These are phyloP conservation scores for Tapirus indicus DNA, from an alignment of 2,797 vertebrate species.

Conservation along the genomic window DNA sequence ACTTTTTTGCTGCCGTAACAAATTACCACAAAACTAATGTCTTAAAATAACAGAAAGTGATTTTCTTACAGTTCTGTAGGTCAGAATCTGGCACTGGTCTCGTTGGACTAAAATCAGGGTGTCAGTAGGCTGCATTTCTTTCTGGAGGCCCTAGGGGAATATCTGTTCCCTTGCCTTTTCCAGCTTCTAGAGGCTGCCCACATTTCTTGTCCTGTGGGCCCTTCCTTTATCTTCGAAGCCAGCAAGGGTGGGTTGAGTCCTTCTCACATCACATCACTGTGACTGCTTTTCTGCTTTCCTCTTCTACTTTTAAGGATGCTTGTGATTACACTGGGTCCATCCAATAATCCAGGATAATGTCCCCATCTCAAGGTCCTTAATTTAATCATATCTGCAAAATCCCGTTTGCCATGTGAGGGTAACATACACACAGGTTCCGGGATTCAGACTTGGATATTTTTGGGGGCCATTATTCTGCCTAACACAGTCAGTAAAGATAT, in stretches of 20 bases:
- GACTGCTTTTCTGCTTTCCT: background rate
- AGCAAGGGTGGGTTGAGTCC: background rate
- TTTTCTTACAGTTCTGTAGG: background rate
- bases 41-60: slow-evolving; percentile 18
- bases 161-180: background rate
- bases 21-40: background rate
- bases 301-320: background rate
- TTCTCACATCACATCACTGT: background rate
- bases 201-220: background rate
- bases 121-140: background rate
- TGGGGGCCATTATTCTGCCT: background rate
- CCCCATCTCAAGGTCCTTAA: background rate
- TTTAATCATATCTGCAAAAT: background rate
- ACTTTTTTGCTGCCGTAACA: background rate
- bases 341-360: background rate
- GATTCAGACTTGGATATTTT: background rate
- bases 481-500: background rate
- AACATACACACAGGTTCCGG: background rate
- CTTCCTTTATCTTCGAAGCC: background rate
- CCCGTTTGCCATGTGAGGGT: background rate
- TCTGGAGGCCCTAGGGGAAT: background rate
- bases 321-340: background rate
- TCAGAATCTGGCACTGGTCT: background rate
- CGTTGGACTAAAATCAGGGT: background rate
- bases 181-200: background rate